Conservation (phyloP, 2,888 invertebrate genomes). For the Lycaena phlaeas region DNA sequence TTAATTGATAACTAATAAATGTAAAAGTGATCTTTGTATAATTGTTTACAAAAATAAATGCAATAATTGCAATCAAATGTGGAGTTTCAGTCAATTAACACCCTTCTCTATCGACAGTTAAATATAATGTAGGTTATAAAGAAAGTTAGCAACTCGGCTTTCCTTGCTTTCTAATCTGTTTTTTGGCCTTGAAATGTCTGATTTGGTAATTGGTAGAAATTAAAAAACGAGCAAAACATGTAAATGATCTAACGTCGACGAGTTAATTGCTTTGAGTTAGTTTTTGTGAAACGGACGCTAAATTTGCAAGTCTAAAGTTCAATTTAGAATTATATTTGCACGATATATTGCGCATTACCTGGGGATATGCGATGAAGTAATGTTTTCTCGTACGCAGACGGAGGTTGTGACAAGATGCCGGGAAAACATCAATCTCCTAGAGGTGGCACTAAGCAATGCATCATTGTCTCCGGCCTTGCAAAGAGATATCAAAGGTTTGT, state of each 20-base stretch:
- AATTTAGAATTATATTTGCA: background rate
- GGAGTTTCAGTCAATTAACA: constrained; percentile 74
- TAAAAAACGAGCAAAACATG: too few species aligned
- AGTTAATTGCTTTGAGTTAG: background rate
- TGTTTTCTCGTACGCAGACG: constrained; percentile 74
- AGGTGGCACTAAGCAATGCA: constrained; percentile 75
- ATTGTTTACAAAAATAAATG: constrained; percentile 66
- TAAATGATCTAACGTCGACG: background rate
- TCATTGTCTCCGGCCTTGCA: constrained; percentile 68
- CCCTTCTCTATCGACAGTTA: constrained; percentile 58
- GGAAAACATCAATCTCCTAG: constrained; percentile 88
- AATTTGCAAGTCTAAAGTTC: background rate
- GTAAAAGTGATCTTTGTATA: constrained; percentile 62
- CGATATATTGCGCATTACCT: background rate
- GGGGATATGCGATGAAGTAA: constrained; percentile 23
- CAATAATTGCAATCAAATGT: constrained; percentile 54
- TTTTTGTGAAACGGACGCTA: background rate
- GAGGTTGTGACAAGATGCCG: constrained; percentile 89
- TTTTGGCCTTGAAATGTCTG: constrained; percentile 29
- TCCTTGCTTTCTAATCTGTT: constrained; percentile 42
- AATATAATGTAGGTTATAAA: constrained; percentile 19
- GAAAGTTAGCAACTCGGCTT: constrained; percentile 27
- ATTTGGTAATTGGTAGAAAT: too few species aligned
- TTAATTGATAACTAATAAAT: constrained; percentile 65
- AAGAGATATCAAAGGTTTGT: constrained; percentile 75